Conservation (phyloP, 2,888 invertebrate species). For the Cheilosia grossa region DNA sequence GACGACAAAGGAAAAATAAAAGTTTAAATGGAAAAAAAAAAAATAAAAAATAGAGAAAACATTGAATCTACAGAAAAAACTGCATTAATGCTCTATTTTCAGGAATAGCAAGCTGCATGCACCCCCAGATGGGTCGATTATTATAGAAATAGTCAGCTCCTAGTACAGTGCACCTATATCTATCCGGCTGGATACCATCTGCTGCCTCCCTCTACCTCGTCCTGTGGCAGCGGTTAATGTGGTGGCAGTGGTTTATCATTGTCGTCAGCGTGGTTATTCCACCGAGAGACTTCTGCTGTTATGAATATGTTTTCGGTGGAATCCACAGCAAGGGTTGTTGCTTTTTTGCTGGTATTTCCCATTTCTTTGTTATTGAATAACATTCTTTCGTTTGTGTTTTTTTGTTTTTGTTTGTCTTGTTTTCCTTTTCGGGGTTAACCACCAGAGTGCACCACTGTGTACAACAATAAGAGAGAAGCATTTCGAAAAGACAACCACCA, state of each 20-base stretch:
- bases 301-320: constrained; percentile 50
- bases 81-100: constrained; percentile 54
- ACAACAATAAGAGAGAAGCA: constrained; percentile 9
- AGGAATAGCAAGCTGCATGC: constrained; percentile 43
- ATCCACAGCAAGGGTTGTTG: constrained; percentile 41
- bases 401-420: constrained; percentile 6
- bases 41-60: constrained; percentile 10
- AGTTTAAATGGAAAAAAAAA: constrained; percentile 9
- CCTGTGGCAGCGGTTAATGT: constrained; percentile 42
- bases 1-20: constrained; percentile 14
- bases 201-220: constrained; percentile 9
- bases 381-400: constrained; percentile 38
- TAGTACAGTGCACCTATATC: constrained; percentile 21
- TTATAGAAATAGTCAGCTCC: constrained; percentile 16
- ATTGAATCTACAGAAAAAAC: constrained; percentile 33
- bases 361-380: constrained; percentile 70
- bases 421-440: constrained; percentile 49
- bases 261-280: constrained; percentile 68
- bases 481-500: constrained; percentile 32
- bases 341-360: constrained; percentile 45
- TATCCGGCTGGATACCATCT: not conserved
- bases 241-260: constrained; percentile 68
- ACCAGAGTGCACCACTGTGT: constrained; percentile 55
- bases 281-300: constrained; percentile 34
- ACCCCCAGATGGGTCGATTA: constrained; percentile 40